Evolutionary conservation across 2,888 invertebrate genomes (phyloP), one percentile per base, ranked within the genome.

Genomic region (Opisthograptis luteolata): DNA sequence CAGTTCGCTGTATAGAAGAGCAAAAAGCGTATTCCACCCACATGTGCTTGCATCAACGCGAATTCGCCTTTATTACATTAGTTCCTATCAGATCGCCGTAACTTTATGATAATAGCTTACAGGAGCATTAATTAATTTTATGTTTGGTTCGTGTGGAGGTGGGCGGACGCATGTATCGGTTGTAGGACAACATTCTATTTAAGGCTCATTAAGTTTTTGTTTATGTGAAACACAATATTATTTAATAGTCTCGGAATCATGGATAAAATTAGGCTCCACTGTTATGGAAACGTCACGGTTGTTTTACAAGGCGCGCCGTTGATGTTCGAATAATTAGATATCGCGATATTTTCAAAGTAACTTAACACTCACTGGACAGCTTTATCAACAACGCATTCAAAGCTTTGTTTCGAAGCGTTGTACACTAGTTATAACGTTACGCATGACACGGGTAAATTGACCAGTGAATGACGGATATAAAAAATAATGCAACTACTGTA

Each of bases 121-220:
- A 74, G 68, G 67, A 66, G 70, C 72, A 77, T 79, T 83, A 84
- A 84, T 84, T 83, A 80, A 77, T 73, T 69, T 76, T 73, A 76
- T 68, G 70, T 73, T 67, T 68, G 59, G 53, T 60, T 66, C 68
- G 58, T 68, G 50, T 58, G 51, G 50, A 70, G 67, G 85, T 86
- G 79, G 77, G 62, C 63, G 61, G 77, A 62, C 63, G 61, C 68
- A 66, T 69, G 68, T 70, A 64, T 73, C 64, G 64, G 66, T 76
- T 67, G 76, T 80, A 73, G 58, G 64, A 77, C 86, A 80, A 83
- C 76, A 78, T 83, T 80, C 87, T 86, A 79, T 87, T 77, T 84
- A 84, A 73, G 84, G 86, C 65, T 61, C 58, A 70, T 68, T 68
- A 65, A 45, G 51, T 61, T 70, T 59, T 70, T 64, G 48, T 68